phyloP scores from a whole-genome alignment of 2,113 vertebrate species.

The Tachysurus vachellii region DNA sequence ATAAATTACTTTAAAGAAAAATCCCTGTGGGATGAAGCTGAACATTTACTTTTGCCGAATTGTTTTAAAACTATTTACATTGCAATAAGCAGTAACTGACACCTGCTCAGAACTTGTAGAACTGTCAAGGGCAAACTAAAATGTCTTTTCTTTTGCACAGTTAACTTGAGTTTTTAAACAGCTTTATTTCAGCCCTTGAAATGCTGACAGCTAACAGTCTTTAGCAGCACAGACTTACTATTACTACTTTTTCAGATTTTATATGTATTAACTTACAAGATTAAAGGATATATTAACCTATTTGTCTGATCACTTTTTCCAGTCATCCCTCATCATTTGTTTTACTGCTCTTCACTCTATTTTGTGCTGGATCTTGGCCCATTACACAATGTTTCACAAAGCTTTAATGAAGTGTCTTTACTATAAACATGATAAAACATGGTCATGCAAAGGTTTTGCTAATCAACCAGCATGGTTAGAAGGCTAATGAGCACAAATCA shows the following conservation, averaged over 20 bases:
- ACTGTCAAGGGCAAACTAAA: background rate
- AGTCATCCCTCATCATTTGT: background rate
- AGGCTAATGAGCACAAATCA: background rate
- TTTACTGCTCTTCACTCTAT: conserved; percentile 13
- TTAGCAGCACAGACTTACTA: background rate
- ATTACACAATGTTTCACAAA: conserved; percentile 21
- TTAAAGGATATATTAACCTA: background rate
- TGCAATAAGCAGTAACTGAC: conserved; percentile 44
- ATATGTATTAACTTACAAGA: background rate
- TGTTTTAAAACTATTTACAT: conserved; percentile 25
- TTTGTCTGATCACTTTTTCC: background rate
- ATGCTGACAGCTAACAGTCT: background rate
- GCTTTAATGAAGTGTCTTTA: background rate
- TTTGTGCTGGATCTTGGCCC: conserved; percentile 26
- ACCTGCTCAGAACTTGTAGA: conserved; percentile 52
- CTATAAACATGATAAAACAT: background rate
- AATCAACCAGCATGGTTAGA: background rate
- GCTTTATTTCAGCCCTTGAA: background rate
- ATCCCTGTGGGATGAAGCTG: conserved; percentile 39
- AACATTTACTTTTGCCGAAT: conserved; percentile 32
- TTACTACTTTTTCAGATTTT: background rate
- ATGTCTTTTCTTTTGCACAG: background rate
- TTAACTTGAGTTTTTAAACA: conserved; percentile 8
- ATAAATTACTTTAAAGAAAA: conserved; percentile 52
- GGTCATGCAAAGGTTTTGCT: background rate